Percentiles rank a stretch among this genome's conserved stretches.
These are phyloP conservation scores for Orthosia incerta DNA, from an alignment of 2,888 invertebrate species.

Conservation along the genomic window DNA sequence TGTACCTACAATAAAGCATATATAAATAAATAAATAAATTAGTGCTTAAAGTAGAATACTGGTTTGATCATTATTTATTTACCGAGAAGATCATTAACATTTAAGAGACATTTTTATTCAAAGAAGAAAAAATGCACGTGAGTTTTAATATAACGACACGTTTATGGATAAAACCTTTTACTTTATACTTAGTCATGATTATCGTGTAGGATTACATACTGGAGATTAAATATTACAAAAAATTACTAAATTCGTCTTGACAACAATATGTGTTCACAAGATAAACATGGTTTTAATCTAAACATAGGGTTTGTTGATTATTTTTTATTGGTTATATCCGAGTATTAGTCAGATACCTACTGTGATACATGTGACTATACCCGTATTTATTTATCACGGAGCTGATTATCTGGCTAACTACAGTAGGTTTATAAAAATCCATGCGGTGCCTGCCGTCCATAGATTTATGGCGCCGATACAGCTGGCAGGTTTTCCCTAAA, in stretches of 20 bases:
- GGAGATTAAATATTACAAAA: constrained; percentile 4
- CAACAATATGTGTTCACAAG: constrained; percentile 25
- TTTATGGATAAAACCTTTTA: constrained; percentile 10
- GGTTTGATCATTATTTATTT: constrained; percentile 7
- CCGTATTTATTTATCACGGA: constrained; percentile 12
- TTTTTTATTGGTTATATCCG: neutral
- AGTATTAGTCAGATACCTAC: neutral
- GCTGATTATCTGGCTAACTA: constrained; percentile 9
- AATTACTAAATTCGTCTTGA: neutral
- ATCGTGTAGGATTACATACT: constrained; percentile 23
- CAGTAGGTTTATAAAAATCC: neutral
- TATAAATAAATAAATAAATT: no score
- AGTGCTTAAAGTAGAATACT: constrained; percentile 25
- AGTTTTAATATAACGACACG: constrained; percentile 1
- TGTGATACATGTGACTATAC: neutral
- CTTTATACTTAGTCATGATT: neutral
- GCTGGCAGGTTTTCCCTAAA: constrained; percentile 5
- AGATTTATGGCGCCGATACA: neutral
- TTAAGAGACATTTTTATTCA: constrained; percentile 29
- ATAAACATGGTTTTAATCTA: constrained; percentile 15
- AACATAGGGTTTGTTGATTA: constrained; percentile 14
- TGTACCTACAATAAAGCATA: no score
- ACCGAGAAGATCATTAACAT: constrained; percentile 21
- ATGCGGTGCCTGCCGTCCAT: neutral
- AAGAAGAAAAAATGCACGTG: constrained; percentile 3